These are phyloP conservation scores for Pachycephala philippinensis DNA, from an alignment of 2,113 vertebrate genomes.

Conservation along the genomic window DNA sequence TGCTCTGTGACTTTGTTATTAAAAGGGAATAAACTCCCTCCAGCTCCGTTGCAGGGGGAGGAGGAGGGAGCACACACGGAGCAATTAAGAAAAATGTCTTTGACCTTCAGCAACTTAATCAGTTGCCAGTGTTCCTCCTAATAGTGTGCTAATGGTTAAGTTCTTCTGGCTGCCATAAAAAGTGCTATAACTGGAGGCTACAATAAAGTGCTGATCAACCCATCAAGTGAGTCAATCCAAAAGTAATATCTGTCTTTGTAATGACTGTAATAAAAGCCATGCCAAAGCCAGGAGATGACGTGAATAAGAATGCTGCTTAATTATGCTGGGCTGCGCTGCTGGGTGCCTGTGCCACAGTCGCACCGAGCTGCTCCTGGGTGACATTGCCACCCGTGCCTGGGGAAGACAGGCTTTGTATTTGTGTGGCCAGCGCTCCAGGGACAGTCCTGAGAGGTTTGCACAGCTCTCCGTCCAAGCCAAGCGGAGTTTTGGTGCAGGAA, in stretches of 20 bases:
- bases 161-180: constrained; percentile 63
- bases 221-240: constrained; percentile 64
- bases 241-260: constrained; percentile 64
- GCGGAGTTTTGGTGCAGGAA: neutral
- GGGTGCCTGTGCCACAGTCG: neutral
- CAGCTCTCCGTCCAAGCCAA: neutral
- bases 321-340: neutral
- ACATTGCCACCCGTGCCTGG: neutral
- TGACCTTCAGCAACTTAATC: constrained; percentile 63
- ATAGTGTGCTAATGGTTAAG: constrained; percentile 63
- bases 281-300: constrained; percentile 37
- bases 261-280: constrained; percentile 61
- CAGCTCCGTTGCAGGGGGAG: neutral
- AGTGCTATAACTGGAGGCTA: constrained; percentile 58
- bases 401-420: neutral
- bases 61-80: constrained; percentile 11
- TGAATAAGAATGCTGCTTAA: constrained; percentile 46
- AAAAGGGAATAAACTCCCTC: constrained; percentile 20
- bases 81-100: constrained; percentile 61
- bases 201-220: constrained; percentile 66
- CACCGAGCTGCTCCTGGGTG: neutral
- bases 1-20: constrained; percentile 18
- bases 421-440: neutral
- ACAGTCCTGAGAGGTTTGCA: neutral
- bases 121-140: constrained; percentile 38